Evolutionary conservation across 1,140 invertebrate species (phyloP), one percentile per base, ranked within the genome.

Genomic region (Apis cerana): DNA sequence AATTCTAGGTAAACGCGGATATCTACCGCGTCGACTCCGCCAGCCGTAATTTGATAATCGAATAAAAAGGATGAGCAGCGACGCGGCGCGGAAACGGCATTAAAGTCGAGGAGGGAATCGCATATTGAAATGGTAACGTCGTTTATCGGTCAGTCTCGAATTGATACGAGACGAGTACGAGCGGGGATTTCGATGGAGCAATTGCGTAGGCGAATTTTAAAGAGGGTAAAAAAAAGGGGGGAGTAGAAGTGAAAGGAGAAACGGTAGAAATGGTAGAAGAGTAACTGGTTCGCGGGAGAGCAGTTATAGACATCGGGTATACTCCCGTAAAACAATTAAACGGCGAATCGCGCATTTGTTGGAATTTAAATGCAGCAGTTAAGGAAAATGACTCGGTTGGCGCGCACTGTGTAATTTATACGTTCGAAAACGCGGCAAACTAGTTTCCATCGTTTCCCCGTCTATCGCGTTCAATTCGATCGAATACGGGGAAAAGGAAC

Each of bases 281-380:
- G 61, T 48, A 64, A 74, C 21, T n/a, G 59, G 79, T 56, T 27
- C 70, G 52, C 52, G 70, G 7, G 48, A 33, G 19, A 64, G 79
- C 52, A 56, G 61, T 80, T 75, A 65, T 61, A 21, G 61, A 56
- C 52, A 75, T 75, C 70, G n/a, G 70, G 70, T 7, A 43, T n/a
- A 74, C 64, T n/a, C 17, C 52, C 43, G 61, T 74, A 56, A 76
- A 82, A 74, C 62, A 61, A 82, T 82, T 76, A 82, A 82, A 82
- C 48, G 15, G 27, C 48, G 74, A 68, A 76, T 82, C 69, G 80
- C 80, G 64, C 65, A 61, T 76, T 80, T 76, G 74, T 76, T 76
- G 64, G 74, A 82, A 76, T 82, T 82, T 76, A 76, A 76, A 82
- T 76, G 71, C 48, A 59, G 54, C 80, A 56, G 72, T 76, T 81